Evolutionary conservation across 2,113 vertebrate genomes (phyloP).

Genomic region (Nothoprocta perdicaria): DNA sequence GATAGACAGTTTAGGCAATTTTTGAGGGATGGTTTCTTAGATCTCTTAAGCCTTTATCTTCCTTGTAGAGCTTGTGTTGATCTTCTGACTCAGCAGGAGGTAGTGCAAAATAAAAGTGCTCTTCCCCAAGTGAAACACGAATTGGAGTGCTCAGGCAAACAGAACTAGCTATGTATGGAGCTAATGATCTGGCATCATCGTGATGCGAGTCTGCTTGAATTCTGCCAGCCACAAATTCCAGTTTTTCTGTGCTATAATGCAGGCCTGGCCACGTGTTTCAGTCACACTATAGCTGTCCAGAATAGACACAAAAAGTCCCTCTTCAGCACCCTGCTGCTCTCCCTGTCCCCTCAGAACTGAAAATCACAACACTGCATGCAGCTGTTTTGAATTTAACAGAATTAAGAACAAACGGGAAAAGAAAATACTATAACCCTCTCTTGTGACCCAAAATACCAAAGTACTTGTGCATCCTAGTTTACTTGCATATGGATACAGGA

Average conservation of each 20-base stretch:
- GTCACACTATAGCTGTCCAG: background rate
- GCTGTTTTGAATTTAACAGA: background rate
- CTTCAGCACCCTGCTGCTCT: background rate
- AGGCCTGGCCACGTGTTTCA: background rate
- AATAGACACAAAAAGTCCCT: background rate
- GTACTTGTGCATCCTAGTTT: background rate
- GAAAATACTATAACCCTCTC: background rate
- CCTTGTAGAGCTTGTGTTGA: background rate
- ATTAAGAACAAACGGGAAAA: background rate
- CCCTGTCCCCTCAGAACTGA: background rate
- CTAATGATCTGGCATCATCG: background rate
- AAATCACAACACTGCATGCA: background rate
- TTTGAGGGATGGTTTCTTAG: background rate
- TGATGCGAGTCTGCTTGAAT: background rate
- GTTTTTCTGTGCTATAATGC: background rate
- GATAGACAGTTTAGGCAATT: background rate
- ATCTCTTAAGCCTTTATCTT: background rate
- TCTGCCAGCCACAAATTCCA: background rate
- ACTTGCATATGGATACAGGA: background rate
- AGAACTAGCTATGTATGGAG: background rate
- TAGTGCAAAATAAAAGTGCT: background rate
- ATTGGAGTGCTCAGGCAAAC: background rate
- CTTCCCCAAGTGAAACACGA: background rate
- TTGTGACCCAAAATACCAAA: background rate
- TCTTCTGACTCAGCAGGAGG: background rate